phyloP scores from a whole-genome alignment of 2,888 invertebrate species.

The Lithophane socia region DNA sequence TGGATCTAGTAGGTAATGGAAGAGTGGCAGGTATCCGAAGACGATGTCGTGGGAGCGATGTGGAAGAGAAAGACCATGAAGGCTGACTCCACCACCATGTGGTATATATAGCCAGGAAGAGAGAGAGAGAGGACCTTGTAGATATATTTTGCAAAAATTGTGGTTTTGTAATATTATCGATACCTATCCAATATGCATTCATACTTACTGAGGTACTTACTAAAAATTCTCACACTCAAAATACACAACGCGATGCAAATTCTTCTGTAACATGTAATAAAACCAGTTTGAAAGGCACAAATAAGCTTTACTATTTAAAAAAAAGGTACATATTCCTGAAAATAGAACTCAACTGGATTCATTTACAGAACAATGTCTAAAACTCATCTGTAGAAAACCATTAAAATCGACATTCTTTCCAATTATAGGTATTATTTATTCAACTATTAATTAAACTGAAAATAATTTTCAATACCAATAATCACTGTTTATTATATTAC shows the following conservation, averaged over 20 bases:
- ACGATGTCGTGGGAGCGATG: too few relatives aligned
- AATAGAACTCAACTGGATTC: background rate
- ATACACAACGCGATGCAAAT: conserved; percentile 6
- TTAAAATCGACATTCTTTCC: conserved; percentile 2
- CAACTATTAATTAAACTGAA: background rate
- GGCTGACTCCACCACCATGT: too few relatives aligned
- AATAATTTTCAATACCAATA: background rate
- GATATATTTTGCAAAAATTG: conserved; percentile 9
- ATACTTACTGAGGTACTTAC: conserved; percentile 8
- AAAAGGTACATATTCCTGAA: background rate
- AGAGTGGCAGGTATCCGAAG: too few relatives aligned
- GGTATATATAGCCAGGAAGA: too few relatives aligned
- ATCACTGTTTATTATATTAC: conserved; percentile 18
- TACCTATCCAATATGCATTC: conserved; percentile 22
- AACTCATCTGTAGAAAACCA: background rate
- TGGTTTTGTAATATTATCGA: conserved; percentile 18
- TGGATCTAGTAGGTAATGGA: background rate
- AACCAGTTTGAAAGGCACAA: background rate
- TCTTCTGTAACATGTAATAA: background rate
- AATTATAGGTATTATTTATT: background rate
- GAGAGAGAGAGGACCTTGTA: background rate
- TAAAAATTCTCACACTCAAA: background rate
- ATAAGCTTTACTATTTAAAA: background rate
- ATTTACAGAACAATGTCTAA: background rate
- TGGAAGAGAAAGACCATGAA: too few relatives aligned